Evolutionary conservation across 2,113 vertebrate genomes (phyloP).

Genomic region (Malaclemys terrapin): DNA sequence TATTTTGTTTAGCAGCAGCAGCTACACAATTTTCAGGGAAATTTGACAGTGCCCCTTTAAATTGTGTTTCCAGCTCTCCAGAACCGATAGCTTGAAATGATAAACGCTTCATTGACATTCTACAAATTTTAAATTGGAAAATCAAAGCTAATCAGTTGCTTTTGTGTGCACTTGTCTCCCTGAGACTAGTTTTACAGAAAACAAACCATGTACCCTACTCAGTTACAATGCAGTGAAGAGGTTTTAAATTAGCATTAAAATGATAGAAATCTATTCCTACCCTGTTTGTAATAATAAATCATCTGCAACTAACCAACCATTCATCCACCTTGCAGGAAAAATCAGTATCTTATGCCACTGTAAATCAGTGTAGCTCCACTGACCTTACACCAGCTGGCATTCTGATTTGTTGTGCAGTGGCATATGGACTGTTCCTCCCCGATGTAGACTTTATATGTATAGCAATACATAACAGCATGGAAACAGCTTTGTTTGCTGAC

Average conservation of each 20-base stretch:
- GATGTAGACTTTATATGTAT: background rate
- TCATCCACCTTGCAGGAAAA: background rate
- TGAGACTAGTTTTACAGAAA: constrained; percentile 43
- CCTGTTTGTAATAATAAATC: background rate
- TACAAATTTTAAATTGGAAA: constrained; percentile 66
- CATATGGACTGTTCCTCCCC: background rate
- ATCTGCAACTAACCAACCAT: background rate
- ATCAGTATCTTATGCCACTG: background rate
- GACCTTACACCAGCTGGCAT: background rate
- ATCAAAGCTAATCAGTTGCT: constrained; percentile 28
- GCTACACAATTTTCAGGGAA: background rate
- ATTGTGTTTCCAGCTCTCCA: background rate
- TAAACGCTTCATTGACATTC: constrained; percentile 60
- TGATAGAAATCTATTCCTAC: accelerated
- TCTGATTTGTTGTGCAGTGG: background rate
- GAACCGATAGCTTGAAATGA: constrained; percentile 44
- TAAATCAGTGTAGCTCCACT: background rate
- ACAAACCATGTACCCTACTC: background rate
- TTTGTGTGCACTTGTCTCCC: constrained; percentile 24
- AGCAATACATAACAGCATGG: constrained; percentile 51
- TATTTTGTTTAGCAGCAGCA: background rate
- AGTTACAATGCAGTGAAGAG: constrained; percentile 25
- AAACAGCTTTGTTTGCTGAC: constrained; percentile 73
- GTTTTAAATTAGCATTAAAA: constrained; percentile 3
- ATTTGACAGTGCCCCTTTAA: background rate